These are phyloP conservation scores for Elachura formosa DNA, from an alignment of 2,113 vertebrate genomes.

Conservation along the genomic window DNA sequence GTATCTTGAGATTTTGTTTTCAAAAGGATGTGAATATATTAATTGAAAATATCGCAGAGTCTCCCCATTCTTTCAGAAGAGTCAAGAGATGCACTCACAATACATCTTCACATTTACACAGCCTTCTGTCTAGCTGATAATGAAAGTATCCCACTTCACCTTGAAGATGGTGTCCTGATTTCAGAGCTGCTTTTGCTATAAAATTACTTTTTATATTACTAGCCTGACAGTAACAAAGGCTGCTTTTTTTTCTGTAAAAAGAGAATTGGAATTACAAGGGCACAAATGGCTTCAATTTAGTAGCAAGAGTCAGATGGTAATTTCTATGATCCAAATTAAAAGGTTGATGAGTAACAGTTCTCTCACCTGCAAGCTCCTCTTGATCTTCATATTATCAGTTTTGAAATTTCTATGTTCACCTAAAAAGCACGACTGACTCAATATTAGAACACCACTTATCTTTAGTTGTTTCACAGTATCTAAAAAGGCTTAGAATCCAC, in stretches of 20 bases:
- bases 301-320: neutral
- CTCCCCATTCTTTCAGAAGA: neutral
- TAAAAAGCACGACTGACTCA: neutral
- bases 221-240: neutral
- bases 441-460: neutral
- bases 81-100: neutral
- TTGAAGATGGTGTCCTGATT: neutral
- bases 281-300: neutral
- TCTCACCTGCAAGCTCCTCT: neutral
- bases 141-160: neutral
- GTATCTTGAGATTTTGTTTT: neutral
- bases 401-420: neutral
- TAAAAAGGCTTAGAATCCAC: constrained; percentile 34
- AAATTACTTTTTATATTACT: neutral
- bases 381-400: neutral
- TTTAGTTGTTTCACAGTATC: neutral
- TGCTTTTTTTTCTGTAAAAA: neutral
- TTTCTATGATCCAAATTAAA: neutral
- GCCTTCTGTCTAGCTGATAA: neutral
- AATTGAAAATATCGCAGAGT: neutral
- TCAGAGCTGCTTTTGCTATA: neutral
- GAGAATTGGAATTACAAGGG: neutral
- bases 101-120: neutral
- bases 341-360: neutral
- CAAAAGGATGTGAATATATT: neutral